Conservation (phyloP, 2,113 vertebrate genomes). For the Pseudorhombus dupliciocellatus region DNA sequence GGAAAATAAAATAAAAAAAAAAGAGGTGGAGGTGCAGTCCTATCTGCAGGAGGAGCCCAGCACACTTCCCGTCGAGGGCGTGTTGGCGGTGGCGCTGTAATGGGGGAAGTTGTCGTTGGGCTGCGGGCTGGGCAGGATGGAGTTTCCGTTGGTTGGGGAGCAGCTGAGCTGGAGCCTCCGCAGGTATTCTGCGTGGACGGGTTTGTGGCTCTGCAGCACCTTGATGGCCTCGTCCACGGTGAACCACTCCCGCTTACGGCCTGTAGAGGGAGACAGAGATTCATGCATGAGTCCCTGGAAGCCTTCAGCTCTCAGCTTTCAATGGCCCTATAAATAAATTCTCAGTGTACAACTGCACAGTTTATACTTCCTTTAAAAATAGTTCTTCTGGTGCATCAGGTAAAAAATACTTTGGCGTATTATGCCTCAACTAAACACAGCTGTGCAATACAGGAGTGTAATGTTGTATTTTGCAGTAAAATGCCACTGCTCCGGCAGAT, state of each 20-base stretch:
- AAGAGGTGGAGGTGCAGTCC: slow-evolving; percentile 56
- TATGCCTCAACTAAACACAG: no score
- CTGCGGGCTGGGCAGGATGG: slow-evolving; percentile 81
- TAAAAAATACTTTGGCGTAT: no score
- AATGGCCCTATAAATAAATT: background rate
- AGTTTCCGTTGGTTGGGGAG: slow-evolving; percentile 91
- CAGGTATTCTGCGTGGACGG: slow-evolving; percentile 95
- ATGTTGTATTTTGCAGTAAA: background rate
- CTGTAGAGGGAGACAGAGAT: slow-evolving; percentile 79
- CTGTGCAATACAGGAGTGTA: background rate
- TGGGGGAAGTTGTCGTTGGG: slow-evolving; percentile 82
- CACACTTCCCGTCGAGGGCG: slow-evolving; percentile 64
- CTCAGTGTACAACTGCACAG: background rate
- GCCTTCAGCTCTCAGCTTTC: background rate
- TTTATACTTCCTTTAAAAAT: no score
- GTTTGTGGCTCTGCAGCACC: slow-evolving; percentile 95
- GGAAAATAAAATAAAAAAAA: background rate
- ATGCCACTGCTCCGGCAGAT: no score
- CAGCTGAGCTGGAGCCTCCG: slow-evolving; percentile 91
- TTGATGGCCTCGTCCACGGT: slow-evolving; percentile 93
- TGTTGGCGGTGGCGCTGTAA: slow-evolving; percentile 80
- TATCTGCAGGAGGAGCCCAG: slow-evolving; percentile 79
- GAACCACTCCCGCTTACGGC: slow-evolving; percentile 98
- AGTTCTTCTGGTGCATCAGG: no score
- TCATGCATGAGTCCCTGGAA: background rate